Conservation (phyloP, 2,113 vertebrate species). For the Malurus melanocephalus region DNA sequence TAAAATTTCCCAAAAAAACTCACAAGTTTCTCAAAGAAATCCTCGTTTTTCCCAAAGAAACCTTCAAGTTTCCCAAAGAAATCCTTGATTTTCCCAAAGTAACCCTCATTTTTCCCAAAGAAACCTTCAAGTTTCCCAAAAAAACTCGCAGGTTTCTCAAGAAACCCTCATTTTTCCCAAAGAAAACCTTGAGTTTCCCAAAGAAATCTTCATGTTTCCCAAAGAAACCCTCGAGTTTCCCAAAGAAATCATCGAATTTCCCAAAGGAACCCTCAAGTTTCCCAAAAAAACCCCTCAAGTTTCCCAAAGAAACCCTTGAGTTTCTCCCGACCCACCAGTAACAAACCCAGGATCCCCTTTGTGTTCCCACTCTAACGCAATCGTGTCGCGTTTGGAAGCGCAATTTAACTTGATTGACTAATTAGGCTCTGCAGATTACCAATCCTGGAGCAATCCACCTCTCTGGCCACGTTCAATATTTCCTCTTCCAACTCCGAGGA, state of each 20-base stretch:
- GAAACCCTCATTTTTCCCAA: accelerated
- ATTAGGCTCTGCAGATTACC: background rate
- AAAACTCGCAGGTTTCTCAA: accelerated
- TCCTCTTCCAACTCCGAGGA: background rate
- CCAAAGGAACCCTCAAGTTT: background rate
- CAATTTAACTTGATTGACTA: background rate
- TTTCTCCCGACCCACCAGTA: background rate
- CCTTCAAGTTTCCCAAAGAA: background rate
- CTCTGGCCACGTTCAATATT: background rate
- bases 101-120: background rate
- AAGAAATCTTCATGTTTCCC: accelerated
- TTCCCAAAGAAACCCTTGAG: background rate
- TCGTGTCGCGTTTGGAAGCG: background rate
- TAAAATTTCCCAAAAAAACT: accelerated
- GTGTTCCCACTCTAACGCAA: background rate
- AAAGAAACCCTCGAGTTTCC: background rate
- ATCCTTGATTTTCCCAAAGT: background rate
- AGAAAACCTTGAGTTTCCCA: background rate
- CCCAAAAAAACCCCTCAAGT: too few relatives aligned
- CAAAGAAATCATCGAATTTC: background rate
- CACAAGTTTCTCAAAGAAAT: accelerated
- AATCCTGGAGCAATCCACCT: background rate
- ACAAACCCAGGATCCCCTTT: background rate
- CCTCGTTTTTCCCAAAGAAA: accelerated
- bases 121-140: background rate